Conservation (phyloP, 2,888 invertebrate genomes). For the Smittia sp. region DNA sequence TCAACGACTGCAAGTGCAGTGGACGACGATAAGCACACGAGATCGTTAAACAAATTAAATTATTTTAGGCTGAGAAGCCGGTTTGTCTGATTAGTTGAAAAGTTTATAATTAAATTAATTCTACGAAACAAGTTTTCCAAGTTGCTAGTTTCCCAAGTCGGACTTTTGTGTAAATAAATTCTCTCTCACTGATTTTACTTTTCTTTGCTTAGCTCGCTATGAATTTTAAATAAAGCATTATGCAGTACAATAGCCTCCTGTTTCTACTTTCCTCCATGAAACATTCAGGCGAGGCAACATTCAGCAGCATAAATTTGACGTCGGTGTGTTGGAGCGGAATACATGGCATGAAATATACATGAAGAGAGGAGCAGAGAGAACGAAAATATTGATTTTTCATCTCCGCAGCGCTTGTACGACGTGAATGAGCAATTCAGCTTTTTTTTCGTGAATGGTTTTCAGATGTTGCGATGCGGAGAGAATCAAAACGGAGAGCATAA, state of each 20-base stretch:
- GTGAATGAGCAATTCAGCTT: neutral
- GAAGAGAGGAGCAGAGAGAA: neutral
- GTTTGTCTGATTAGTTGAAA: slow-evolving; percentile 1
- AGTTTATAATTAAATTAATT: slow-evolving; percentile 4
- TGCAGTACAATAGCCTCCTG: slow-evolving; percentile 19
- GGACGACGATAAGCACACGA: neutral
- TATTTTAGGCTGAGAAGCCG: slow-evolving; percentile 5
- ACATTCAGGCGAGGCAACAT: neutral
- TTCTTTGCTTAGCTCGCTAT: slow-evolving; percentile 24
- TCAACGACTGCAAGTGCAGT: slow-evolving; percentile 10
- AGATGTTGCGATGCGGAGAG: neutral
- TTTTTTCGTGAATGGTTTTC: neutral
- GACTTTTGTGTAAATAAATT: slow-evolving; percentile 6
- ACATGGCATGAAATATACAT: neutral
- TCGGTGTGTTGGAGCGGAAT: neutral
- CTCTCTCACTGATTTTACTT: neutral
- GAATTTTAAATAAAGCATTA: slow-evolving; percentile 30
- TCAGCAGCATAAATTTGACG: slow-evolving; percentile 9
- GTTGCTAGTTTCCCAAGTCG: neutral
- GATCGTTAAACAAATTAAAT: slow-evolving; percentile 13
- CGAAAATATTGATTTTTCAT: slow-evolving; percentile 16
- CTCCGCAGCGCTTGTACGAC: neutral
- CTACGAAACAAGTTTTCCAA: slow-evolving; percentile 10
- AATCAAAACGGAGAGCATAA: neutral
- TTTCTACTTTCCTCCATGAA: neutral